A percentile compares a stretch with the other conserved stretches of the same genome.
Conservation (phyloP, 2,113 vertebrate species). For the Arothron firmamentum region DNA sequence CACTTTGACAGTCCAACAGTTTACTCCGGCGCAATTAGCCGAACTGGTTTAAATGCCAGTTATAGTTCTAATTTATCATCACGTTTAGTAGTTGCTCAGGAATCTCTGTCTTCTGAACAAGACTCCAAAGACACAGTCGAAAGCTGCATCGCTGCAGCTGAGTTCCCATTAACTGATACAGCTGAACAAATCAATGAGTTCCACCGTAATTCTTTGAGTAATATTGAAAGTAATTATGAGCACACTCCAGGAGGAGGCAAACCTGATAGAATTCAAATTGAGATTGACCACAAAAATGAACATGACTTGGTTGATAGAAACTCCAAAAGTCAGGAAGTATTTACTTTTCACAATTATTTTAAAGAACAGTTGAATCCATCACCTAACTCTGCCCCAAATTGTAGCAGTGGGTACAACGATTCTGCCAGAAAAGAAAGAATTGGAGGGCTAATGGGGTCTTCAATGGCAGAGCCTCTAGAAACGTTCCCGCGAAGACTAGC, state of each 20-base stretch:
- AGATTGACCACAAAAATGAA: constrained; percentile 9
- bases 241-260: neutral
- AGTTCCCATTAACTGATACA: constrained; percentile 5
- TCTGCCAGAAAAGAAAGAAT: constrained; percentile 14
- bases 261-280: neutral
- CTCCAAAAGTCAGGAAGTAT: constrained; percentile 72
- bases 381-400: constrained; percentile 31
- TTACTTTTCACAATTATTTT: constrained; percentile 79
- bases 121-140: constrained; percentile 13
- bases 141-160: constrained; percentile 12
- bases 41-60: constrained; percentile 1
- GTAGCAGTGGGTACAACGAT: constrained; percentile 23
- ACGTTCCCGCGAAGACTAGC: constrained; percentile 2
- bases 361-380: constrained; percentile 69
- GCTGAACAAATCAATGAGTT: neutral
- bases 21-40: constrained; percentile 4
- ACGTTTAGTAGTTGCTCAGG: constrained; percentile 20
- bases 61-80: constrained; percentile 5
- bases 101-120: constrained; percentile 10
- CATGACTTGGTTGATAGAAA: constrained; percentile 9
- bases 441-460: constrained; percentile 7
- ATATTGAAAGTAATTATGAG: too few species aligned
- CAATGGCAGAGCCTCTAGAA: constrained; percentile 56
- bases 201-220: too few species aligned
- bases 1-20: neutral